These are phyloP conservation scores for Natator depressus DNA, from an alignment of 2,113 vertebrate genomes.

Conservation along the genomic window DNA sequence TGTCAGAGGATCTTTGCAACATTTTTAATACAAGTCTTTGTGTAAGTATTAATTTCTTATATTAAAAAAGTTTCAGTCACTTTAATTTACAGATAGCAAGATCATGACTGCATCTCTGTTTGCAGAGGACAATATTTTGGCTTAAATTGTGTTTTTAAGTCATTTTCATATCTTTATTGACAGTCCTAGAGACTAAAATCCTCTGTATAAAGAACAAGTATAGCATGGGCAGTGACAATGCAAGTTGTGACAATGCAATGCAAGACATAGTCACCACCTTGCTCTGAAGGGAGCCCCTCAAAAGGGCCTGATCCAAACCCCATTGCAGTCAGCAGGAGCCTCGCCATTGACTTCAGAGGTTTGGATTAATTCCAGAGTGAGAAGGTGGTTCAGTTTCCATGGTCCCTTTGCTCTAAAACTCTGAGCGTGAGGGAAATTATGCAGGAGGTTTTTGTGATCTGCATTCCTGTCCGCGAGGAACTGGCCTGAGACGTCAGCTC, in stretches of 20 bases:
- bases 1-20: not conserved
- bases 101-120: not conserved
- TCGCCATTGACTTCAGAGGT: not conserved
- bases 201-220: not conserved
- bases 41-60: not conserved
- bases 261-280: accelerated
- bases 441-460: not conserved
- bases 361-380: not conserved
- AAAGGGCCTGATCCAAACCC: not conserved
- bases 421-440: not conserved
- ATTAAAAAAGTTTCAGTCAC: not conserved
- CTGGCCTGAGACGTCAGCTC: not conserved
- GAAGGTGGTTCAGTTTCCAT: not conserved
- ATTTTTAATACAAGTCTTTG: not conserved
- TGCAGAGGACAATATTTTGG: not conserved
- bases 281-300: accelerated
- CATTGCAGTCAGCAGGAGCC: not conserved
- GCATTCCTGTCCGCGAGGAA: not conserved
- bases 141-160: not conserved
- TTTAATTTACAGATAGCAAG: not conserved
- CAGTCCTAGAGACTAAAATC: not conserved
- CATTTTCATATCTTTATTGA: not conserved
- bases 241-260: not conserved
- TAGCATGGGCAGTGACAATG: accelerated
- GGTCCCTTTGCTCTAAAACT: not conserved